Conservation (phyloP, 2,888 invertebrate species). For the Ligdia adustata region DNA sequence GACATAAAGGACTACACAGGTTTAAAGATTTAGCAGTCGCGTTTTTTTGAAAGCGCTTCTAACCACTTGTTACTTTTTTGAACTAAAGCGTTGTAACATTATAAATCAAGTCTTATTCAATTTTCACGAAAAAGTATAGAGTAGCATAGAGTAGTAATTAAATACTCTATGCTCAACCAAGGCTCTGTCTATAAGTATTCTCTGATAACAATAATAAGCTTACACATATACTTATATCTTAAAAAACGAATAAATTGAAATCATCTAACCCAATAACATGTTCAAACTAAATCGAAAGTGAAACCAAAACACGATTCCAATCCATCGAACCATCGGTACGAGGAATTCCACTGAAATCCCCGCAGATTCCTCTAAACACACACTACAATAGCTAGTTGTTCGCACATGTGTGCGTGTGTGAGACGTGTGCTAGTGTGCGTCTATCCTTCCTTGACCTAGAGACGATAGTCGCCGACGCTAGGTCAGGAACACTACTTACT, state of each 20-base stretch:
- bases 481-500: slow-evolving; percentile 80
- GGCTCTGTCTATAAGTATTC: no score
- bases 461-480: slow-evolving; percentile 75
- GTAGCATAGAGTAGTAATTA: no score
- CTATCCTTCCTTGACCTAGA: slow-evolving; percentile 83
- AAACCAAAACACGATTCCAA: slow-evolving; percentile 22
- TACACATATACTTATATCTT: background rate
- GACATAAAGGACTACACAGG: no score
- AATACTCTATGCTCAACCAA: no score
- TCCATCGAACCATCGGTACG: slow-evolving; percentile 21
- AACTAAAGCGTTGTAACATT: no score
- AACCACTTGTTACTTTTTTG: no score
- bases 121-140: no score
- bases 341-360: slow-evolving; percentile 33
- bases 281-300: slow-evolving; percentile 17
- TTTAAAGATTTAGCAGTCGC: no score
- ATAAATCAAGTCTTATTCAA: no score
- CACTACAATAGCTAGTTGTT: slow-evolving; percentile 30
- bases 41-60: no score
- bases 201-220: no score
- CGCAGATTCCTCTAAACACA: slow-evolving; percentile 35
- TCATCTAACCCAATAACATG: slow-evolving; percentile 8
- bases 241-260: background rate
- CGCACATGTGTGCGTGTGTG: slow-evolving; percentile 28
- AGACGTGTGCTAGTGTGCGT: slow-evolving; percentile 63